Conservation (phyloP, 2,113 vertebrate genomes). For the Chamaetylas fuelleborni region DNA sequence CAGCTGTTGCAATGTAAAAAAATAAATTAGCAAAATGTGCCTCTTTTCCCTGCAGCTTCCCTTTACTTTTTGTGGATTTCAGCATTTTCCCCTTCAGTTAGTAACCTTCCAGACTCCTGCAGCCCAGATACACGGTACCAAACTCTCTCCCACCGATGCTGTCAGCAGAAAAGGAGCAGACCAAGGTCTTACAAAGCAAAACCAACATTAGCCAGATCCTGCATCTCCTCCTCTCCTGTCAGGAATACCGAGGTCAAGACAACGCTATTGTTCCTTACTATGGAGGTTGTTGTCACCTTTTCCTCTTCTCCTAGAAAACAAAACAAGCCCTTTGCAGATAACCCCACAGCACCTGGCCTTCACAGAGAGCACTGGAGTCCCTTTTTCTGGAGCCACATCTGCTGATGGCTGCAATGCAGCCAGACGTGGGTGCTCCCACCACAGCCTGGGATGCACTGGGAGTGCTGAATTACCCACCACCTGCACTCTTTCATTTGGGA, state of each 20-base stretch:
- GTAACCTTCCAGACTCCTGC: conserved; percentile 11
- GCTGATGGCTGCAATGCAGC: accelerated
- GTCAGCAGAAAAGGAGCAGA: conserved; percentile 13
- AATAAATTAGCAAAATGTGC: conserved; percentile 41
- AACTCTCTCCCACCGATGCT: background rate
- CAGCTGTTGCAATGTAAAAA: conserved; percentile 51
- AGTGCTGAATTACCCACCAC: accelerated
- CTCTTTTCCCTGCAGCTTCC: background rate
- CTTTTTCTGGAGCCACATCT: background rate
- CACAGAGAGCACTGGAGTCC: background rate
- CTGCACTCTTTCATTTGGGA: background rate
- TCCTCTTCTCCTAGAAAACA: background rate
- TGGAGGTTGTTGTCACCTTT: background rate
- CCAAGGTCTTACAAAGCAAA: background rate
- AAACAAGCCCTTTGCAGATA: background rate
- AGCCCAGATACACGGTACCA: background rate
- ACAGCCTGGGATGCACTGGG: accelerated
- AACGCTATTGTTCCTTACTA: background rate
- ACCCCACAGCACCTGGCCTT: background rate
- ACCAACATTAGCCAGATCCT: background rate
- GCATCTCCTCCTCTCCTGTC: background rate
- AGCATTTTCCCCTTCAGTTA: background rate
- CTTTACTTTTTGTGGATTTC: conserved; percentile 30
- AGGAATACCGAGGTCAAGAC: background rate
- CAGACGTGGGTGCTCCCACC: accelerated